Percentiles rank a stretch among this genome's conserved stretches.
Conservation (phyloP, 2,797 vertebrate genomes). For the Liparis tanakae region DNA sequence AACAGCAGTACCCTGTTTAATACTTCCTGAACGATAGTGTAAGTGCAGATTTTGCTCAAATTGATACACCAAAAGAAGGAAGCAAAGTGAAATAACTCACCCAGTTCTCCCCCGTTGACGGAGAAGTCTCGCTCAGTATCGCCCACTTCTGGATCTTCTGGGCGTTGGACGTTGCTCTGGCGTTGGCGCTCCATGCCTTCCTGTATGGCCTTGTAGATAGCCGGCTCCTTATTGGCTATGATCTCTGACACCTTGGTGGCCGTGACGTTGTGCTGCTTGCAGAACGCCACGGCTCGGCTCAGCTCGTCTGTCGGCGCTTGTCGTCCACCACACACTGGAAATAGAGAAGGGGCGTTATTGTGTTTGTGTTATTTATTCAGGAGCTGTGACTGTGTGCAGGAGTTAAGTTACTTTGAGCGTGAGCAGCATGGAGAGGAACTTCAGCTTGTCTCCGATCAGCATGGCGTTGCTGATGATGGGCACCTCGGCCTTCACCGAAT, state of each 20-base stretch:
- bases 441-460: slow-evolving; percentile 85
- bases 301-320: slow-evolving; percentile 81
- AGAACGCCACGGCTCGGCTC: slow-evolving; percentile 74
- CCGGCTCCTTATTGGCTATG: slow-evolving; percentile 74
- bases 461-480: slow-evolving; percentile 84
- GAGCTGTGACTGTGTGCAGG: background rate
- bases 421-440: slow-evolving; percentile 86
- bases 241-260: slow-evolving; percentile 80
- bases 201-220: slow-evolving; percentile 81
- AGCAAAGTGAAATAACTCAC: slow-evolving; percentile 59
- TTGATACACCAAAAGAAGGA: background rate
- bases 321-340: slow-evolving; percentile 77
- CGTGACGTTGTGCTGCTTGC: slow-evolving; percentile 50
- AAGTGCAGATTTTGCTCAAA: background rate
- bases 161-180: slow-evolving; percentile 78
- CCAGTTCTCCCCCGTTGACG: slow-evolving; percentile 72
- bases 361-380: background rate
- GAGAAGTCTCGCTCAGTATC: slow-evolving; percentile 72
- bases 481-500: slow-evolving; percentile 77
- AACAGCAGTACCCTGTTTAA: too few relatives aligned
- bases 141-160: slow-evolving; percentile 77
- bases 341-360: background rate
- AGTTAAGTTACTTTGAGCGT: slow-evolving; percentile 82
- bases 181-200: slow-evolving; percentile 81
- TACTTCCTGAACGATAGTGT: slow-evolving; percentile 1